These are phyloP conservation scores for Actinostola sp. DNA, from an alignment of 92 coral and sea anemone species.

Conservation along the genomic window DNA sequence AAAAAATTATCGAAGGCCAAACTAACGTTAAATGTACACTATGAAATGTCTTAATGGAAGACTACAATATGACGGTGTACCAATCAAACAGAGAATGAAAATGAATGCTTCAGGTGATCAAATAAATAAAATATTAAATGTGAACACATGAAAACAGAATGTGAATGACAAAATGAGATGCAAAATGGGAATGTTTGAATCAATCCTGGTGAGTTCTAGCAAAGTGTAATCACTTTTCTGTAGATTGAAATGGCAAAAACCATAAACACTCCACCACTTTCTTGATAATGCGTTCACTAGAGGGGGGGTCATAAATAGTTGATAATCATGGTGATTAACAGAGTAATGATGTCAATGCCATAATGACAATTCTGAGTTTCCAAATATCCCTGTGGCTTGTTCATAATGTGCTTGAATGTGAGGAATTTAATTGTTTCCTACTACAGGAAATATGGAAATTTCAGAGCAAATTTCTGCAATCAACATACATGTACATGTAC, in stretches of 20 bases:
- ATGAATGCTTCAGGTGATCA: slow-evolving; percentile 24
- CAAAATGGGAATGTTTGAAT: slow-evolving; percentile 3
- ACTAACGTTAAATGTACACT: too few relatives aligned
- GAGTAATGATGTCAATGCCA: neutral
- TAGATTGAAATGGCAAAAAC: neutral
- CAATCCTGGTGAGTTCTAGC: neutral
- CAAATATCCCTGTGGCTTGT: slow-evolving; percentile 2
- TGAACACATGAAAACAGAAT: slow-evolving; percentile 12
- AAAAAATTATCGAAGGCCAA: too few relatives aligned
- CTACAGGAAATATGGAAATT: neutral
- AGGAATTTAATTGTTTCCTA: neutral
- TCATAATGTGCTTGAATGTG: neutral
- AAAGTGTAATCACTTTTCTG: neutral
- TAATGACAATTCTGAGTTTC: neutral
- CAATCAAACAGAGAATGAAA: neutral
- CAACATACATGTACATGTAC: neutral
- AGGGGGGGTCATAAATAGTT: slow-evolving; percentile 15
- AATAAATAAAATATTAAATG: slow-evolving; percentile 28
- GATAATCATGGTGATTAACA: too few relatives aligned
- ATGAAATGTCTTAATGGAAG: slow-evolving; percentile 10
- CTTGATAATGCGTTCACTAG: neutral
- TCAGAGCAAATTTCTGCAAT: neutral
- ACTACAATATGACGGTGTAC: neutral
- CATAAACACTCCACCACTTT: neutral
- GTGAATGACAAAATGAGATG: slow-evolving; percentile 22